Percentiles rank a stretch among this genome's conserved stretches.
phyloP scores from a whole-genome alignment of 2,888 invertebrate species.

The Mechanitis mazaeus region DNA sequence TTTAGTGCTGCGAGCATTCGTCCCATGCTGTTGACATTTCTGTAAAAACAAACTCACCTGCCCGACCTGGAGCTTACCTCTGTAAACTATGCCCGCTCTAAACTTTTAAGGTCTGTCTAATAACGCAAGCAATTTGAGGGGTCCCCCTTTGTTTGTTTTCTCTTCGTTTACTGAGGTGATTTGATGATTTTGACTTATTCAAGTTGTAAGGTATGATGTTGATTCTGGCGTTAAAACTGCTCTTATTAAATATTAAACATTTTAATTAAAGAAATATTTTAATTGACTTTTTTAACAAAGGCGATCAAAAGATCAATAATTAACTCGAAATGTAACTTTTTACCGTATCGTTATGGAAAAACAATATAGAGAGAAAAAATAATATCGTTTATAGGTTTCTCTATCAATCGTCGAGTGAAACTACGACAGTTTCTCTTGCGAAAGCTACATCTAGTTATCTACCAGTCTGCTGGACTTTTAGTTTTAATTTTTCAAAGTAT shows the following conservation, averaged over 20 bases:
- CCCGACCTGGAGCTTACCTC: conserved; percentile 65
- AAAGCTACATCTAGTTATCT: conserved; percentile 48
- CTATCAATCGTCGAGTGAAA: conserved; percentile 57
- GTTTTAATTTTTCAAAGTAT: conserved; percentile 18
- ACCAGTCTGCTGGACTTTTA: conserved; percentile 44
- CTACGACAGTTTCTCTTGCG: conserved; percentile 59
- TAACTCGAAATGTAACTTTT: too few species aligned
- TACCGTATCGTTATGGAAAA: too few species aligned
- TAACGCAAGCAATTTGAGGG: conserved; percentile 72
- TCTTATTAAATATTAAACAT: conserved; percentile 16
- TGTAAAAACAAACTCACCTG: conserved; percentile 64
- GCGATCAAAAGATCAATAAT: too few species aligned
- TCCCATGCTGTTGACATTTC: conserved; percentile 60
- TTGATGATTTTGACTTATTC: conserved; percentile 75
- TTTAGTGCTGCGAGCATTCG: conserved; percentile 27
- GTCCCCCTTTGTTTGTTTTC: conserved; percentile 68
- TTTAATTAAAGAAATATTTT: not conserved
- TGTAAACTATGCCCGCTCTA: conserved; percentile 69
- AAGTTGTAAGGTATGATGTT: conserved; percentile 52
- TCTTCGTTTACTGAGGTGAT: conserved; percentile 67
- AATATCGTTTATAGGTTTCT: conserved; percentile 42
- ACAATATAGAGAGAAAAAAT: not conserved
- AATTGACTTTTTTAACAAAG: too few species aligned
- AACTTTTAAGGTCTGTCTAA: conserved; percentile 74
- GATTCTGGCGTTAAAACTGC: conserved; percentile 31